phyloP scores from a whole-genome alignment of 2,888 invertebrate species.

The Athalia circularis region DNA sequence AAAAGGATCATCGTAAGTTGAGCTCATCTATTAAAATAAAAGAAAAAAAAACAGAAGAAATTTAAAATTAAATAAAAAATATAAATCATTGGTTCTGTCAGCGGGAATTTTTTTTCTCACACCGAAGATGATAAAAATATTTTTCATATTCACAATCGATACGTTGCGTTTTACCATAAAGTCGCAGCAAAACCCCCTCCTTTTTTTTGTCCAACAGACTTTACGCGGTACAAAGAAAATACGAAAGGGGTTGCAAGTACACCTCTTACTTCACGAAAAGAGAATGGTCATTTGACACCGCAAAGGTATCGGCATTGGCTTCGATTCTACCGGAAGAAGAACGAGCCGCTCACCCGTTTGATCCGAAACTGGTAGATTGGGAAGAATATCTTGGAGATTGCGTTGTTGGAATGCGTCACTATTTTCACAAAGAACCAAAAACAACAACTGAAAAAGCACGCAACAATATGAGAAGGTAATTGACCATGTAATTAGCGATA shows the following conservation, averaged over 20 bases:
- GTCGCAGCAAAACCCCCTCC: conserved; percentile 1
- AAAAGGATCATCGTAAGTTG: conserved; percentile 49
- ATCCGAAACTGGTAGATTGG: conserved; percentile 75
- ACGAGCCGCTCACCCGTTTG: conserved; percentile 73
- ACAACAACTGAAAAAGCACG: conserved; percentile 53
- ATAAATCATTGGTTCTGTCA: too few species aligned
- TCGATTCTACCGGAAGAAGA: conserved; percentile 64
- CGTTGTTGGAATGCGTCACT: conserved; percentile 75
- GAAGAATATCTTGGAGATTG: conserved; percentile 75
- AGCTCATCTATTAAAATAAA: background rate
- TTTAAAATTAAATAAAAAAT: too few species aligned
- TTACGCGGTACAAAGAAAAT: conserved; percentile 74
- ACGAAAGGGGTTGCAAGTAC: conserved; percentile 74
- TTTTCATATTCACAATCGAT: background rate
- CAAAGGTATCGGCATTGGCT: conserved; percentile 66
- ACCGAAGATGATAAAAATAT: too few species aligned
- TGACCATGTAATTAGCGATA: background rate
- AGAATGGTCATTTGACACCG: conserved; percentile 74
- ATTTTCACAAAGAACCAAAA: conserved; percentile 75
- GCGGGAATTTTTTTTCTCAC: too few species aligned
- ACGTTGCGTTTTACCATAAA: background rate
- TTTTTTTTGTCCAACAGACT: conserved; percentile 67
- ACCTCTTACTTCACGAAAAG: conserved; percentile 76
- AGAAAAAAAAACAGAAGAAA: too few species aligned
- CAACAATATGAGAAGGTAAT: conserved; percentile 54